phyloP scores from a whole-genome alignment of 2,113 vertebrate species.

The Misgurnus mizolepis region DNA sequence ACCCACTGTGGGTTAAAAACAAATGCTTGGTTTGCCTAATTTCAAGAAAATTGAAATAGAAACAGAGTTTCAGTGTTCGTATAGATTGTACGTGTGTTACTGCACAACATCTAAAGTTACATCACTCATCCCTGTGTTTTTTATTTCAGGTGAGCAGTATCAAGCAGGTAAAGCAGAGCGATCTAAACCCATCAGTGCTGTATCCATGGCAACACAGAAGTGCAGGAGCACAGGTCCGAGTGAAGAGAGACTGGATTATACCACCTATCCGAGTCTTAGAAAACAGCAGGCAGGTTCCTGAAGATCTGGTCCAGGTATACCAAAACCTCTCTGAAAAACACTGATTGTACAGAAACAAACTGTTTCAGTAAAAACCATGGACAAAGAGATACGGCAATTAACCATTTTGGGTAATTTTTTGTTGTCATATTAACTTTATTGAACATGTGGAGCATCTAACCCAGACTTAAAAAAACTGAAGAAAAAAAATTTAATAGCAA shows the following conservation, averaged over 20 bases:
- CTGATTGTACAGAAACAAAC: too few species aligned
- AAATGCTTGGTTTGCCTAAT: too few species aligned
- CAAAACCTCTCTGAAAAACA: too few species aligned
- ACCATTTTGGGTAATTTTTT: not conserved
- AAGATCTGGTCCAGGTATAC: conserved; percentile 89
- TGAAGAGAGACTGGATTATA: conserved; percentile 96
- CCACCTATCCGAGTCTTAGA: conserved; percentile 91
- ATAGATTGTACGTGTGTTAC: not conserved
- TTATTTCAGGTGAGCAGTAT: conserved; percentile 60
- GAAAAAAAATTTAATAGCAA: too few species aligned
- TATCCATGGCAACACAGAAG: conserved; percentile 71
- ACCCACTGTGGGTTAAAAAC: too few species aligned
- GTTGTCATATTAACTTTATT: too few species aligned
- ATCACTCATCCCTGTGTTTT: conserved; percentile 1
- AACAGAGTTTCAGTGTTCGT: not conserved
- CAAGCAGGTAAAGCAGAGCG: conserved; percentile 25
- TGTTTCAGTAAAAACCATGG: too few species aligned
- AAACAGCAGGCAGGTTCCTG: conserved; percentile 90
- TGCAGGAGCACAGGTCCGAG: conserved; percentile 60
- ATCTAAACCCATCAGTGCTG: conserved; percentile 54
- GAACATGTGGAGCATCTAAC: too few species aligned
- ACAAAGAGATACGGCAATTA: not conserved
- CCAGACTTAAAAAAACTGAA: too few species aligned
- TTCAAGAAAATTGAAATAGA: too few species aligned
- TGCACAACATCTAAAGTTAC: not conserved